Evolutionary conservation across 2,888 invertebrate genomes (phyloP), one percentile per base, ranked within the genome.

Genomic region (Synanthedon tipuliformis): DNA sequence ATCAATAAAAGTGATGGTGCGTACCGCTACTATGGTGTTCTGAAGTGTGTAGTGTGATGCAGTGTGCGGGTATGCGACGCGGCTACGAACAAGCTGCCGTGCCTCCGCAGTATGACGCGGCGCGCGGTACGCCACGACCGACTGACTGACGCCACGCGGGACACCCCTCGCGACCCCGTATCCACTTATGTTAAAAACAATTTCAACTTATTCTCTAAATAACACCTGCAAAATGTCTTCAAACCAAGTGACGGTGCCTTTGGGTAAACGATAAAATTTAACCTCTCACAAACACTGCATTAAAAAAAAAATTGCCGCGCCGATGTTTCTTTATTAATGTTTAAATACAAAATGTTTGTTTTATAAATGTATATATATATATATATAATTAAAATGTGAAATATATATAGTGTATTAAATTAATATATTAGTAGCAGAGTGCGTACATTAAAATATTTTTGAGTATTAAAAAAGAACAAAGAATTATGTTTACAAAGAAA

Each of bases 31-130:
- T 64, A 66, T 64, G 67, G 67, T 63, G 61, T 58, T 54, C 54
- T 53, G 53, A 51, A 54, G 52, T 34, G 54, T 51, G 52, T 16
- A 15, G 49, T 49, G 49, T 34, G 49, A 52, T 49, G 55, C 54
- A 23, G 53, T 52, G 54, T 55, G 50, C 51, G 56, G 56, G 50
- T 50, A 54, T 54, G 52, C 53, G 51, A 52, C n/a, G 41, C 4
- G 16, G 53, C 41, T 40, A 40, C 53, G 41, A 41, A 50, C 51
- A 18, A 16, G n/a, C 51, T 10, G 41, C 10, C 11, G 64, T 57
- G 65, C 61, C 65, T 69, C 84, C 81, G 86, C 85, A 84, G 83
- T 84, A 74, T 78, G 81, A 80, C 82, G 82, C 78, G 78, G 74
- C 69, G 68, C 78, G 78, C 75, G 73, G 68, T 68, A 73, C 76